Evolutionary conservation across 2,888 invertebrate species (phyloP), one percentile per base, ranked within the genome.

Genomic region (Pachliopta kotzebuea): DNA sequence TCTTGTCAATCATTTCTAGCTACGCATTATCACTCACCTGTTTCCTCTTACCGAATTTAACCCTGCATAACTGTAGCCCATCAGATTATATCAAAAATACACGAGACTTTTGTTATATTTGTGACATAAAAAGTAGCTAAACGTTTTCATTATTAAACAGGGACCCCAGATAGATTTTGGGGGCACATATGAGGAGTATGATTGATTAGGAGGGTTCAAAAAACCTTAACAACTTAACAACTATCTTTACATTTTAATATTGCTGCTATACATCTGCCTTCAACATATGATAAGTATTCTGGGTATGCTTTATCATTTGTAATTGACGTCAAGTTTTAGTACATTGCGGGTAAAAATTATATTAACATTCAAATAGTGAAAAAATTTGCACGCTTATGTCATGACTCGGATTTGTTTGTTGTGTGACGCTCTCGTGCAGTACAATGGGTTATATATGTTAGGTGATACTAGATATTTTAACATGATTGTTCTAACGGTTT

Each of bases 1-100:
- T 60, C 37, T 63, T 56, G 42, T 31, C 31, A 42, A 24, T 50
- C 56, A 56, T 45, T 57, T 26, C 26, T 54, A 29, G 2, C 29
- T 53, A 49, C 37, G n/a, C 31, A 2, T 8, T 45, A 23, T 31
- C 4, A 20, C n/a, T 8, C 21, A 26, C 9, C 6, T 49, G 18
- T 49, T 20, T 20, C n/a, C 29, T 42, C 7, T 7, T 62, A 37
- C 9, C 20, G 4, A 23, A 31, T 56, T 29, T 11, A 29, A 26
- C 11, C 0, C 18, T 18, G 2, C 29, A 7, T 23, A 14, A 42
- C 7, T 9, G n/a, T 37, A 37, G 9, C 2, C 11, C 9, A 8
- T 9, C 11, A 31, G 9, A 8, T 8, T 11, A 31, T 29, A 31
- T 31, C 29, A 31, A 31, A 31, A 31, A 11, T 11, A 11, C 29